Evolutionary conservation across 2,888 invertebrate genomes (phyloP).

Genomic region (Dione vanillae): DNA sequence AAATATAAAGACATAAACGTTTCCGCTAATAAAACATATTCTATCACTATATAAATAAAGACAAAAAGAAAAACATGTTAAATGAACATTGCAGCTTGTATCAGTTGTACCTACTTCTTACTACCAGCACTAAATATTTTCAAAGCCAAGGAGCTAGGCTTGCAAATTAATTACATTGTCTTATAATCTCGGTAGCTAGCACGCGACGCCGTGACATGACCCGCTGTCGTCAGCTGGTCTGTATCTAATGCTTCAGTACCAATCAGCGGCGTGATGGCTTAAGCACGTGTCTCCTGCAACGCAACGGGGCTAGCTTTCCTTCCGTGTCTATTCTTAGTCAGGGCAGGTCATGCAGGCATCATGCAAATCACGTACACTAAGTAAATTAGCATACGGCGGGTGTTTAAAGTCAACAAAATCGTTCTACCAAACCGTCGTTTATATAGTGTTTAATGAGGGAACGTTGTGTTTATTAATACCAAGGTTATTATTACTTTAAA

Average conservation of each 20-base stretch:
- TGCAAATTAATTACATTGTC: conserved; percentile 28
- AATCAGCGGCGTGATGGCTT: conserved; percentile 46
- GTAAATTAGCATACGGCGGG: conserved; percentile 67
- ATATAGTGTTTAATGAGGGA: conserved; percentile 37
- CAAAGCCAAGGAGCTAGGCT: conserved; percentile 19
- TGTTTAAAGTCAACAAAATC: conserved; percentile 56
- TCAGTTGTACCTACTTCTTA: background rate
- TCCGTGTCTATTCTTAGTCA: conserved; percentile 80
- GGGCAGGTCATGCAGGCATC: conserved; percentile 71
- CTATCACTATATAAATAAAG: conserved; percentile 2
- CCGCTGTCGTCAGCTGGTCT: conserved; percentile 36
- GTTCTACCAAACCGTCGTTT: conserved; percentile 28
- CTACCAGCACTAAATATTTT: background rate
- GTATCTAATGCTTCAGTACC: conserved; percentile 34
- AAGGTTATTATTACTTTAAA: conserved; percentile 19
- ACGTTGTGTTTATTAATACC: conserved; percentile 3
- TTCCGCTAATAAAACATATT: background rate
- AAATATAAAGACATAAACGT: background rate
- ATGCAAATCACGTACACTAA: conserved; percentile 76
- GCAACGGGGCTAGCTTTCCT: conserved; percentile 74
- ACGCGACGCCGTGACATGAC: conserved; percentile 41
- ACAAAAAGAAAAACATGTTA: background rate
- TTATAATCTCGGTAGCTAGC: conserved; percentile 29
- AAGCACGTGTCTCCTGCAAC: conserved; percentile 70
- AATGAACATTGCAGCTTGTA: conserved; percentile 1